These are phyloP conservation scores for Xyliphius kryptos DNA, from an alignment of 2,113 vertebrate genomes.

Conservation along the genomic window DNA sequence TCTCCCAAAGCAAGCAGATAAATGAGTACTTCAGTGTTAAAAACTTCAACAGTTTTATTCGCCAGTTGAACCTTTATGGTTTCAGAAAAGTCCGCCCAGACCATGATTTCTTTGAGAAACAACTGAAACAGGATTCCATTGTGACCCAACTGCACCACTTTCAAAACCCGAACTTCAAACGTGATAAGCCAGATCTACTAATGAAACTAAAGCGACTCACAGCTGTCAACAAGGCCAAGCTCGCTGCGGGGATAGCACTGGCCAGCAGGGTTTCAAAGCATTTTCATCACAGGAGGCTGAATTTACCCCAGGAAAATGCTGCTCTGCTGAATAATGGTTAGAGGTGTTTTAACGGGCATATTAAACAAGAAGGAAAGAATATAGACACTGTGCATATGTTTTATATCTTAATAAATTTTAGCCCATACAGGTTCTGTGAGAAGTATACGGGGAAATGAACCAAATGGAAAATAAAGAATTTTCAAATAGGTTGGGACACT, in stretches of 20 bases:
- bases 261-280: too few relatives aligned
- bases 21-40: conserved; percentile 65
- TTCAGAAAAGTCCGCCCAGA: conserved; percentile 63
- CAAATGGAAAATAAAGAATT: too few relatives aligned
- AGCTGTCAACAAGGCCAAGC: conserved; percentile 67
- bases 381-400: too few relatives aligned
- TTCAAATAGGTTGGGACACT: too few relatives aligned
- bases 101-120: neutral
- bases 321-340: too few relatives aligned
- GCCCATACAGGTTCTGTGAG: too few relatives aligned
- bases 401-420: too few relatives aligned
- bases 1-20: conserved; percentile 9
- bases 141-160: conserved; percentile 55
- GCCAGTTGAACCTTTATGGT: conserved; percentile 81
- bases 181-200: conserved; percentile 67
- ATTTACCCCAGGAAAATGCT: too few relatives aligned
- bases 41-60: conserved; percentile 78
- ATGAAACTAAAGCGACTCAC: conserved; percentile 69
- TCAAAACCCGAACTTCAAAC: conserved; percentile 69
- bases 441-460: too few relatives aligned
- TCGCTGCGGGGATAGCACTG: conserved; percentile 65
- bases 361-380: too few relatives aligned
- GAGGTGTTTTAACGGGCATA: too few relatives aligned
- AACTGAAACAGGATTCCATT: conserved; percentile 9
- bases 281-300: too few relatives aligned